Conservation (phyloP, 1,140 invertebrate species). For the Drusus annulatus region DNA sequence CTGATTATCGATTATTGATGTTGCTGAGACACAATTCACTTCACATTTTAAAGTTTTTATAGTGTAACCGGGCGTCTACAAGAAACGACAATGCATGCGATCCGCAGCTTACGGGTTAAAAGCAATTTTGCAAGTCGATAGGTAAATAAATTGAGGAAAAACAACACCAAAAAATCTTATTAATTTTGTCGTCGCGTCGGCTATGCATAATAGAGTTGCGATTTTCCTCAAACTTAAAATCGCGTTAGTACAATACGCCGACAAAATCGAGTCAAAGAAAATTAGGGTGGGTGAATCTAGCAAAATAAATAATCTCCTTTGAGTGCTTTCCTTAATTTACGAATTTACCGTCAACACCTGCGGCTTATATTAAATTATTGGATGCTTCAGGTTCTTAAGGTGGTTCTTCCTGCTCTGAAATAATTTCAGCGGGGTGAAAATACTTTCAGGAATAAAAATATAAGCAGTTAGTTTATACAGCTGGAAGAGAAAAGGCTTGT, state of each 20-base stretch:
- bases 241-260: slow-evolving; percentile 25
- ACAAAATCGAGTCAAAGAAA: slow-evolving; percentile 38
- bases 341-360: slow-evolving; percentile 50
- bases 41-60: no score
- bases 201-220: background rate
- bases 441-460: slow-evolving; percentile 11
- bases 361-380: slow-evolving; percentile 54
- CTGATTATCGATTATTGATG: no score
- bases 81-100: no score
- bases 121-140: no score
- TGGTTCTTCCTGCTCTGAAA: background rate
- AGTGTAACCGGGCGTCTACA: no score
- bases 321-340: slow-evolving; percentile 55
- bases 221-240: slow-evolving; percentile 21
- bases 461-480: no score
- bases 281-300: slow-evolving; percentile 20
- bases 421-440: background rate
- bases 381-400: background rate
- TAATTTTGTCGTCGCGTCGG: background rate
- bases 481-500: background rate
- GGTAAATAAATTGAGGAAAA: no score
- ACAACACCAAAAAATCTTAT: background rate
- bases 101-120: no score
- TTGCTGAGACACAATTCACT: no score
- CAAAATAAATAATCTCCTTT: slow-evolving; percentile 52